A percentile compares a stretch with the other conserved stretches of the same genome.
These are phyloP conservation scores for Drosophila subsilvestris DNA, from an alignment of 2,888 invertebrate species.

Conservation along the genomic window DNA sequence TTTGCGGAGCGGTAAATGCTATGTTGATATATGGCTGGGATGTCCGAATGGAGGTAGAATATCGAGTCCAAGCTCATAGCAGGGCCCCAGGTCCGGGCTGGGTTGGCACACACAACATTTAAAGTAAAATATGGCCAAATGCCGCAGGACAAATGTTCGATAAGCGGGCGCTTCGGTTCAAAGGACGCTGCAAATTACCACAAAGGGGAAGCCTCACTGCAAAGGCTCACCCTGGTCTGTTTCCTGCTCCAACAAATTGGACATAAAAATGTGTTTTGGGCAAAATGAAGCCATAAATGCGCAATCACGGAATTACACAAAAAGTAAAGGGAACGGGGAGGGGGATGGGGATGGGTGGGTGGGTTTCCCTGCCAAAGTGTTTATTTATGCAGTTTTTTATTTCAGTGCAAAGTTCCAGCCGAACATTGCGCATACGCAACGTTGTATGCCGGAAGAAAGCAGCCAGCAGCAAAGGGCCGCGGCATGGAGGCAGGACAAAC, in stretches of 20 bases:
- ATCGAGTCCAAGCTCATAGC: constrained; percentile 12
- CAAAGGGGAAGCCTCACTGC: constrained; percentile 49
- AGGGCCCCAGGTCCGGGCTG: too few relatives aligned
- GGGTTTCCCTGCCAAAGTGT: constrained; percentile 56
- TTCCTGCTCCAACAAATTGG: constrained; percentile 26
- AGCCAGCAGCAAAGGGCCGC: background rate
- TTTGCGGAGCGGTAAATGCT: constrained; percentile 55
- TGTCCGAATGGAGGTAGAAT: background rate
- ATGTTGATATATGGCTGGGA: constrained; percentile 67
- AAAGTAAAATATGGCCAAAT: constrained; percentile 72
- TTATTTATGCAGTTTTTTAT: constrained; percentile 74
- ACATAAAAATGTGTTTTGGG: constrained; percentile 72
- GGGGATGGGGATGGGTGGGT: constrained; percentile 1
- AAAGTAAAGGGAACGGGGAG: constrained; percentile 21
- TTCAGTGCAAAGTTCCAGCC: constrained; percentile 18
- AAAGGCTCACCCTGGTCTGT: background rate
- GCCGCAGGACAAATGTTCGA: constrained; percentile 58
- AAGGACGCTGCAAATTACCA: constrained; percentile 73
- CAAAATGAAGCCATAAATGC: constrained; percentile 80
- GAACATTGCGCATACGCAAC: constrained; percentile 59
- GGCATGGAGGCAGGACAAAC: constrained; percentile 2
- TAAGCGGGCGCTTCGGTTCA: constrained; percentile 63
- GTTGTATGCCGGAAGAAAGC: constrained; percentile 10
- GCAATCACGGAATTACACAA: constrained; percentile 78
- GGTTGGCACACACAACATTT: constrained; percentile 56